Evolutionary conservation across 1,140 invertebrate genomes (phyloP).

Genomic region (Leptinotarsa defecta): DNA sequence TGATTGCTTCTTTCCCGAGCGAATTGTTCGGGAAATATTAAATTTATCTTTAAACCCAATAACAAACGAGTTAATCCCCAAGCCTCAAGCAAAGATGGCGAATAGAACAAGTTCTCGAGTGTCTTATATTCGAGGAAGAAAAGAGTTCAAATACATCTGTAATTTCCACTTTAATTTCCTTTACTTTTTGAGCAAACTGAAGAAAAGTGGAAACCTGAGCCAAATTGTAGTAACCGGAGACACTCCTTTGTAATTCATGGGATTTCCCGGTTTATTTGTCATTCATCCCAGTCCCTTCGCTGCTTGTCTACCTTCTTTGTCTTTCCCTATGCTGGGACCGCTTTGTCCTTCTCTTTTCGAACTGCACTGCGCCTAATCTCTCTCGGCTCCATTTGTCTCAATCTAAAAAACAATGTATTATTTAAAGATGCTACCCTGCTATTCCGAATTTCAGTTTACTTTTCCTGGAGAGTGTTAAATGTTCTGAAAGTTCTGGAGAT

Average conservation of each 20-base stretch:
- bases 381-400: conserved; percentile 54
- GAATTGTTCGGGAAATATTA: too few relatives aligned
- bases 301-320: conserved; percentile 34
- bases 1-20: too few relatives aligned
- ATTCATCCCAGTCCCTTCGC: conserved; percentile 48
- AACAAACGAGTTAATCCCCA: neutral
- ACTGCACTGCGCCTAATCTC: conserved; percentile 51
- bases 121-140: conserved; percentile 19
- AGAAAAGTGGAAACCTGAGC: conserved; percentile 47
- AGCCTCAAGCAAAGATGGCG: neutral
- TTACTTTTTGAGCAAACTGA: conserved; percentile 46
- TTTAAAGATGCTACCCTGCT: conserved; percentile 50
- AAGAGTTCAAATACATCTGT: conserved; percentile 44
- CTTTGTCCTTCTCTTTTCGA: conserved; percentile 29
- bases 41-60: too few relatives aligned
- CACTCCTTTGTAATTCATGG: conserved; percentile 56
- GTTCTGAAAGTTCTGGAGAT: conserved; percentile 30
- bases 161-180: conserved; percentile 52
- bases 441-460: conserved; percentile 48
- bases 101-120: conserved; percentile 20
- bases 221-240: conserved; percentile 53
- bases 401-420: conserved; percentile 54
- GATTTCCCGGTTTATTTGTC: conserved; percentile 55
- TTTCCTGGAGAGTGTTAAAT: conserved; percentile 40
- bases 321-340: neutral